Base-by-base conservation (phyloP, 2,797 vertebrate genomes). In the Microctenopoma stevenorrisi region DNA sequence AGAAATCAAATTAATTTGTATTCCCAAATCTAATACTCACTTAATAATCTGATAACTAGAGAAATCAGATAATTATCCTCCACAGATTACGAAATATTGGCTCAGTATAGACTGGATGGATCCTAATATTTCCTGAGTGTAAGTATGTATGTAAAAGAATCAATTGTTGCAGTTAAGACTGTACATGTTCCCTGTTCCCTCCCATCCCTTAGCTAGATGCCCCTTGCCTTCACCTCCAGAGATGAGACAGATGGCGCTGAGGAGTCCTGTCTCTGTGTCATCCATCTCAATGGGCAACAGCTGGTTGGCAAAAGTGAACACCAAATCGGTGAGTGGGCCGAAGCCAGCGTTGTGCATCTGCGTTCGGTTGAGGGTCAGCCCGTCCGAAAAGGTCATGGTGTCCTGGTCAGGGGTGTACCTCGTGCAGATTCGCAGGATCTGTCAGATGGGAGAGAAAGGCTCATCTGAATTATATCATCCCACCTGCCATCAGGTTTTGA, bases 281-380 rank as follows among this genome's bases (percentile, higher is more conserved):
- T 97, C 96, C 96, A 97, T 97, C 91, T 96, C 95, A n/a, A 97
- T 93, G 28, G 96, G 96, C 83, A 97, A 93, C 47, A 97, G 94
- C 82, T 96, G 96, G 58, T 93, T 94, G 9, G 96, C 96, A 67
- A 97, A 97, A 57, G 96, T 94, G 90, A 97, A 97, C 79, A 97
- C 95, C 66, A 97, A 88, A 88, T 97, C 96, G 1, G 96, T 97
- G 83, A 97, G 95, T 0, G 96, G 96, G 35, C 96, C 96, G 7
- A 97, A 97, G 59, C 96, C 96, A 0, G 96, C 96, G 14, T 97
- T 97, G 93, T 97, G 96, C 96, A 97, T 97, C 93, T 97, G 96
- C 2, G 96, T 97, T 44, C 96, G 94, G 90, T 96, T 97, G 72
- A 97, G 90, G 57, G 96, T 97, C 79, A 97, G 89, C 16, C 96